Evolutionary conservation across 2,113 vertebrate genomes (phyloP), one percentile per base, ranked within the genome.

Genomic region (Amazona vittata): DNA sequence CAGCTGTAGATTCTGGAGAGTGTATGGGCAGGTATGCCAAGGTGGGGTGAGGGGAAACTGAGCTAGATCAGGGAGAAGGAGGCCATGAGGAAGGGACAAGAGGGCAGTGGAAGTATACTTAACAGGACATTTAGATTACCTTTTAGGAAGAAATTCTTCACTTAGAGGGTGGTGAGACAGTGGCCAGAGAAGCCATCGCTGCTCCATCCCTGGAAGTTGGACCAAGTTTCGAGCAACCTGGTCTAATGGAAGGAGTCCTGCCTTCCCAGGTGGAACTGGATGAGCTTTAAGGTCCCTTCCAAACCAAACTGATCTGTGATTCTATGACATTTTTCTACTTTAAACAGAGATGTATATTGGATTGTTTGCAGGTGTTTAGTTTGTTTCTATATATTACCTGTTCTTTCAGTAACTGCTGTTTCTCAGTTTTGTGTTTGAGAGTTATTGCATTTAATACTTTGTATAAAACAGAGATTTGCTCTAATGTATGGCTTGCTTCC

Each of bases 401-500:
- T 31, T 74, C 12, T 55, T 80, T 76, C 15, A 53, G 1, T 59
- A 47, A 0, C 0, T 33, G 15, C 28, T 87, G 3, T 71, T 84
- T 91, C 35, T 52, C 14, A 15, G 5, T n/a, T 55, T 77, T 12
- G 3, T 84, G 2, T 35, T 78, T 68, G 26, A 69, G n/a, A 43
- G 19, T 39, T 2, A 9, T 47, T 41, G 6, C 1, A 26, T 71
- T 83, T 91, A 9, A 4, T 53, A 13, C 28, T 47, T 53, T 5
- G 11, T n/a, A 3, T 43, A 18, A 78, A 86, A 19, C 6, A 28
- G 24, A 76, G 14, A 18, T 50, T 50, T 76, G 6, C n/a, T 63
- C 2, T 89, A 17, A 12, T 12, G 8, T 6, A 15, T 17, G 26
- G 2, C 7, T 7, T 1, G 0, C 3, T 65, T 69, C 10, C 5